Base-by-base conservation (phyloP, 2,888 invertebrate species). In the Drosophila fulvimacula region DNA sequence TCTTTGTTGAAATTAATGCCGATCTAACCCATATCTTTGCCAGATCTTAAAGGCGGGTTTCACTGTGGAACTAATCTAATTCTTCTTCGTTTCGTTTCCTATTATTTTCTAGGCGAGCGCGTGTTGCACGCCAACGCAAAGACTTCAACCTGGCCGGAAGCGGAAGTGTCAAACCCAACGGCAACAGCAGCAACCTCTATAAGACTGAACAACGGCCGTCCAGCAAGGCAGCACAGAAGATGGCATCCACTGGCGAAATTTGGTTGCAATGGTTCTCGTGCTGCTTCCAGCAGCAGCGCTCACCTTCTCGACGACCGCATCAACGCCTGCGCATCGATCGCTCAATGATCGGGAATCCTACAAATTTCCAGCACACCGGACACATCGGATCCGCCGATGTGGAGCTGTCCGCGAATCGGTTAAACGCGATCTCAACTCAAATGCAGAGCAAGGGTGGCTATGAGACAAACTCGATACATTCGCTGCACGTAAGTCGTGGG, bases 361-460 rank as follows among this genome's bases (percentile, higher is more conserved):
- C 97, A 82, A 97, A 99, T 94, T 99, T 99, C 92, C 96, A 97
- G 90, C 99, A 99, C 56, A 98, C 98, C 44, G 95, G 91, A 36
- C 97, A 97, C 92, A 96, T 97, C 91, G 97, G 98, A 27, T 97
- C 98, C 21, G 96, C 96, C 57, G 98, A 98, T 92, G 95, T 97
- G 69, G 96, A 97, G 91, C 94, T 96, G 93, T 96, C 96, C 24
- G 95, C 95, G 66, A 95, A 96, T 82, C 95, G 98, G 93, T 94
- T 98, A 77, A 95, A 96, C 91, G 96, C 97, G 81, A 95, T 98
- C 91, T 97, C 98, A 93, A 96, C 95, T 90, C 98, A 98, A 93
- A 98, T 98, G 98, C 96, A 97, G 92, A 97, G 98, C 93, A 98
- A 98, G 94, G 98, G 98, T 59, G 98, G 98, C 81, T 98, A 97